These are phyloP conservation scores for Galemys pyrenaicus DNA, from an alignment of 2,113 vertebrate species.

Conservation along the genomic window DNA sequence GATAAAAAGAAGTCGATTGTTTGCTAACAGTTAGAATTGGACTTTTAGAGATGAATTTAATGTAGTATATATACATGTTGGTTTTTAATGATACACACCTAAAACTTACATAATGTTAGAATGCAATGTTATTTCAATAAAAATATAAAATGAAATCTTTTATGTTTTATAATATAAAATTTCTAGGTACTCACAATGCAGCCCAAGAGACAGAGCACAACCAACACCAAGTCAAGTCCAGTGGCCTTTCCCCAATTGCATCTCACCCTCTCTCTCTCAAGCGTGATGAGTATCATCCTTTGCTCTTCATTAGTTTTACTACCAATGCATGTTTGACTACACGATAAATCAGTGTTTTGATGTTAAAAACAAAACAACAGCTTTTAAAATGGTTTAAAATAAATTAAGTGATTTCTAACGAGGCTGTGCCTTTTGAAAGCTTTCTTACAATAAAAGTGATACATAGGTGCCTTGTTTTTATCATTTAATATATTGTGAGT, in stretches of 20 bases:
- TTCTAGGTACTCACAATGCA: not conserved
- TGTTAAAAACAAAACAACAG: not conserved
- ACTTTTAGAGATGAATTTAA: not conserved
- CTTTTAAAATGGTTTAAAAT: constrained; percentile 41
- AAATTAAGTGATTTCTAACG: constrained; percentile 39
- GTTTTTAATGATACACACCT: not conserved
- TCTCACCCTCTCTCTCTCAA: no score
- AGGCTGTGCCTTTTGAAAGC: constrained; percentile 42
- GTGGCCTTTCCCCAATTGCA: not conserved
- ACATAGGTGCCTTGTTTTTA: not conserved
- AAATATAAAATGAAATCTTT: not conserved
- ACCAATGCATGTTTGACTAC: not conserved
- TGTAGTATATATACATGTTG: not conserved
- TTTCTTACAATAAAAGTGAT: constrained; percentile 35
- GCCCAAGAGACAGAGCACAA: not conserved
- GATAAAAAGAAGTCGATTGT: not conserved
- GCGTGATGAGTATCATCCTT: not conserved
- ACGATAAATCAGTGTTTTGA: not conserved
- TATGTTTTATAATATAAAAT: not conserved
- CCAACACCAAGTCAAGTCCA: not conserved
- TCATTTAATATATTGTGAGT: not conserved
- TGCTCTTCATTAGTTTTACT: not conserved
- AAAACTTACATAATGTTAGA: not conserved
- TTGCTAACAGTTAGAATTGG: not conserved
- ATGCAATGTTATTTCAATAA: not conserved